Conservation (phyloP, 1,140 invertebrate species). For the Drosophila sp. region DNA sequence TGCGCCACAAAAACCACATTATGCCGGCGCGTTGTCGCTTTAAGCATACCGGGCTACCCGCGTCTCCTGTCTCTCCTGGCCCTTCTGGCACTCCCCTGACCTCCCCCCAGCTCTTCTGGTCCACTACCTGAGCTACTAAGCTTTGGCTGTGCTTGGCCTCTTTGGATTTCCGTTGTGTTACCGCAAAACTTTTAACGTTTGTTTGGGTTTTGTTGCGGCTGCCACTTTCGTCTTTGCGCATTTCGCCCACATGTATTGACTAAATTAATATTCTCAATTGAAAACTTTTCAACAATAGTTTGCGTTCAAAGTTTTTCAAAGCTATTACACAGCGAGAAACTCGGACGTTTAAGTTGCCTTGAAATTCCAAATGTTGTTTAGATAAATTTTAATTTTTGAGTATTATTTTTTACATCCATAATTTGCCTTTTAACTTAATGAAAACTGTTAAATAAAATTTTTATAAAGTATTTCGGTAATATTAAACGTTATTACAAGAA, state of each 20-base stretch:
- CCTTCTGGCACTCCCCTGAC: not conserved
- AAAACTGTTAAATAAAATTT: no score
- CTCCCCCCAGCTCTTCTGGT: conserved; percentile 15
- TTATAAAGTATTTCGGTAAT: no score
- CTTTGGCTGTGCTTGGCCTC: conserved; percentile 32
- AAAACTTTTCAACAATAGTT: conserved; percentile 82
- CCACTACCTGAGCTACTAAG: conserved; percentile 37
- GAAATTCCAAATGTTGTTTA: not conserved
- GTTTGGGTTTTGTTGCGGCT: conserved; percentile 60
- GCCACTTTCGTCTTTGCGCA: conserved; percentile 45
- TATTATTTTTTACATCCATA: no score
- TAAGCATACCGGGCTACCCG: not conserved
- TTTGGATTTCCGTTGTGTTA: conserved; percentile 60
- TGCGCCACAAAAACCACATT: conserved; percentile 77
- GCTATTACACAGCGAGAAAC: conserved; percentile 68
- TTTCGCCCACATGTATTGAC: conserved; percentile 77
- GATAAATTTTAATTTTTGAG: not conserved
- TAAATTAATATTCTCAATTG: conserved; percentile 83
- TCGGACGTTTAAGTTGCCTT: not conserved
- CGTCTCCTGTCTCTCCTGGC: not conserved
- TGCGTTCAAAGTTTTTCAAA: conserved; percentile 68
- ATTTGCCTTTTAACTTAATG: no score
- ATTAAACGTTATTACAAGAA: no score
- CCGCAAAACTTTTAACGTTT: conserved; percentile 79
- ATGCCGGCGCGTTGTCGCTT: conserved; percentile 70